Conservation (phyloP, 2,797 vertebrate species). For the Mallotus villosus region DNA sequence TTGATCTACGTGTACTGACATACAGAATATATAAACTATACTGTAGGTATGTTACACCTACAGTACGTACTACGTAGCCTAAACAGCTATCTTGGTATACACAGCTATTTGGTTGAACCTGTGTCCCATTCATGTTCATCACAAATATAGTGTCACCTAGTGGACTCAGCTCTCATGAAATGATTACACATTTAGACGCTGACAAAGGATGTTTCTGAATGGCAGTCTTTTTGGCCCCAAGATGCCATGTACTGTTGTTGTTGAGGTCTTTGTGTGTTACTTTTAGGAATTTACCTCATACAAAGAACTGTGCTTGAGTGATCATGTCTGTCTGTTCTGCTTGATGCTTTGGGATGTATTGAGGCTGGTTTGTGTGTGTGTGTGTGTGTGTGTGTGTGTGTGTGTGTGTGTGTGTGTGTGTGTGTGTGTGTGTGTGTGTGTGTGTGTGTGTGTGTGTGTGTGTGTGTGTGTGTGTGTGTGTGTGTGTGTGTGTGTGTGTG, state of each 20-base stretch:
- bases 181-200: neutral
- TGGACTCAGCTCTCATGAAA: neutral
- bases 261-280: neutral
- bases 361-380: neutral
- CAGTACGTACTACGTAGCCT: neutral
- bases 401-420: neutral
- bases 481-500: neutral
- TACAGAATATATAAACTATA: too few species aligned
- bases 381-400: too few species aligned
- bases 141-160: neutral
- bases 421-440: neutral
- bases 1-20: too few species aligned
- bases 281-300: neutral
- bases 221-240: neutral
- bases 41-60: neutral
- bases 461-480: neutral
- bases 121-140: neutral
- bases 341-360: neutral
- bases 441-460: too few species aligned
- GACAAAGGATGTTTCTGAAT: neutral
- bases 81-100: neutral
- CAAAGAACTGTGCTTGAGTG: neutral
- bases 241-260: neutral
- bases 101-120: neutral
- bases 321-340: neutral